phyloP scores from a whole-genome alignment of 2,113 vertebrate species.

The Ictidomys tridecemlineatus region DNA sequence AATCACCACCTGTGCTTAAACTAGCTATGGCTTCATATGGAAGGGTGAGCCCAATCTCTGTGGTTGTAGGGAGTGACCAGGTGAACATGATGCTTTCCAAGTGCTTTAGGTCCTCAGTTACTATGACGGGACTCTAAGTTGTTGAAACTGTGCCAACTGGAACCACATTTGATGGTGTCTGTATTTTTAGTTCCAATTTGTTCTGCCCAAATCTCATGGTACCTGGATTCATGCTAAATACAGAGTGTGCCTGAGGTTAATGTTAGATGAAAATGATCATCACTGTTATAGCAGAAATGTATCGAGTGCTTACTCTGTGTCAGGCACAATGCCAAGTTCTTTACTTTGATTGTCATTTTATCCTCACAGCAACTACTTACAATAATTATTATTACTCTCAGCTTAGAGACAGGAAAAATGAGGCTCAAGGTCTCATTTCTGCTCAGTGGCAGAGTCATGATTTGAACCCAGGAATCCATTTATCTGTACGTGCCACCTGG shows the following conservation, averaged over 20 bases:
- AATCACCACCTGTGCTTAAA: not conserved
- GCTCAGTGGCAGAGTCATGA: not conserved
- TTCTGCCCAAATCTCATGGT: not conserved
- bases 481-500: not conserved
- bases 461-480: conserved; percentile 29
- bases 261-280: not conserved
- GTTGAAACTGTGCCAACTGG: not conserved
- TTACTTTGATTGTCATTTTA: conserved; percentile 38
- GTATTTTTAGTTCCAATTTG: conserved; percentile 4
- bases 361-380: not conserved
- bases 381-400: not conserved
- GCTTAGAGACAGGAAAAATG: conserved; percentile 41
- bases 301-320: not conserved
- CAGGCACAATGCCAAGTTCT: not conserved
- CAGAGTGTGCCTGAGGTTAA: not conserved
- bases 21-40: not conserved
- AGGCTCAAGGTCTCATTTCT: conserved; percentile 25
- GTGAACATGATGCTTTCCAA: not conserved
- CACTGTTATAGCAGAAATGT: not conserved
- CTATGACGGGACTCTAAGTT: not conserved
- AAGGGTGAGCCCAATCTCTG: not conserved
- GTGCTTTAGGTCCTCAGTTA: not conserved
- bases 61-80: not conserved
- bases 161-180: not conserved
- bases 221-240: not conserved